phyloP scores from a whole-genome alignment of 2,797 vertebrate genomes.

The Rallus crepitans region DNA sequence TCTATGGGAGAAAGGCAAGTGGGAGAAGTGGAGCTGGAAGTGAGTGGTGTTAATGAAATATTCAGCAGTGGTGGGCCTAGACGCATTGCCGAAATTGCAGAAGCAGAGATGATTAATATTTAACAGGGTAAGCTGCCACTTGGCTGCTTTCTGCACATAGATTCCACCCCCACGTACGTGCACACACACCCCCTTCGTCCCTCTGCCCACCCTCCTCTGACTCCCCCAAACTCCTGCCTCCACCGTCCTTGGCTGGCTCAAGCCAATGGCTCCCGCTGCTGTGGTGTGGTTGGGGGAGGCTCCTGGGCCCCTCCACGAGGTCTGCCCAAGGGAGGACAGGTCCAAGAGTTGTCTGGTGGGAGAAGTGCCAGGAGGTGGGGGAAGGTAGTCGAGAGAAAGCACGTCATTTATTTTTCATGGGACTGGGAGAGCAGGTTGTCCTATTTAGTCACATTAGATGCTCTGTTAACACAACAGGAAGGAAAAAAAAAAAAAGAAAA shows the following conservation, averaged over 20 bases:
- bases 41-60: constrained; percentile 80
- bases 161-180: constrained; percentile 60
- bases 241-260: not conserved
- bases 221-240: constrained; percentile 26
- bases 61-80: constrained; percentile 80
- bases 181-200: not conserved
- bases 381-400: constrained; percentile 58
- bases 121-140: constrained; percentile 80
- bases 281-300: not conserved
- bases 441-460: constrained; percentile 84
- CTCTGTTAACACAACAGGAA: constrained; percentile 81
- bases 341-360: constrained; percentile 11
- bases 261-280: not conserved
- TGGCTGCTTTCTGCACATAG: constrained; percentile 74
- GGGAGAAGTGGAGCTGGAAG: constrained; percentile 73
- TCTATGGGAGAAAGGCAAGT: constrained; percentile 40
- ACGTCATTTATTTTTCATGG: constrained; percentile 79
- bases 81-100: constrained; percentile 80
- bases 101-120: constrained; percentile 81
- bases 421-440: constrained; percentile 77
- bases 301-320: not conserved
- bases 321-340: not conserved
- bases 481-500: not conserved
- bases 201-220: not conserved
- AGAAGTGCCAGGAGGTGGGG: not conserved